A percentile compares a stretch with the other conserved stretches of the same genome.
These are phyloP conservation scores for Onthophagus taurus DNA, from an alignment of 1,140 invertebrate species.

Conservation along the genomic window DNA sequence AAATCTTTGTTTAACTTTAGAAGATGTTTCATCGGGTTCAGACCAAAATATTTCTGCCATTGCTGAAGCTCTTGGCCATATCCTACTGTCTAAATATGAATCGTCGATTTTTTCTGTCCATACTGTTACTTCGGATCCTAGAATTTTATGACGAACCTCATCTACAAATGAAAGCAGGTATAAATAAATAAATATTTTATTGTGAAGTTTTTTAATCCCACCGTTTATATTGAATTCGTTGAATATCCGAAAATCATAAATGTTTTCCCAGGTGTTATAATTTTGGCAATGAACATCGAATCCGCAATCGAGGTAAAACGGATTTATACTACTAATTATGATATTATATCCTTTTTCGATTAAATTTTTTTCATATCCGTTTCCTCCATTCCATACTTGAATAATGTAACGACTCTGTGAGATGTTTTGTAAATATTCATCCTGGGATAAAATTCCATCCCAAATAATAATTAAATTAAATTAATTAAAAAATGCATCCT, in stretches of 20 bases:
- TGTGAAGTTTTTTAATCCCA: too few species aligned
- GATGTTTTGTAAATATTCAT: constrained; percentile 56
- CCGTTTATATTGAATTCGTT: constrained; percentile 74
- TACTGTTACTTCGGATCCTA: constrained; percentile 67
- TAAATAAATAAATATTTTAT: too few species aligned
- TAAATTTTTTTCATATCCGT: constrained; percentile 51
- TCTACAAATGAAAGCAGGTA: constrained; percentile 48
- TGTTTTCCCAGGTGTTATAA: constrained; percentile 77
- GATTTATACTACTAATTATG: constrained; percentile 78
- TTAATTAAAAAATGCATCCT: too few species aligned
- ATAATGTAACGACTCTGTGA: constrained; percentile 63
- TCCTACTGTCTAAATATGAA: constrained; percentile 50
- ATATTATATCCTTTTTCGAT: constrained; percentile 59
- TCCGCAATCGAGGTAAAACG: constrained; percentile 75
- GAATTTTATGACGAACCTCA: constrained; percentile 23
- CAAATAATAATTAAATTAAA: constrained; percentile 66
- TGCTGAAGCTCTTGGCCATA: constrained; percentile 73
- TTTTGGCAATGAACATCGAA: constrained; percentile 52
- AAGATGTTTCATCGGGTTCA: constrained; percentile 51
- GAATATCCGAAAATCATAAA: constrained; percentile 84
- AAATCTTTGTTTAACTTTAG: constrained; percentile 56
- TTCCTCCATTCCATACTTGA: constrained; percentile 66
- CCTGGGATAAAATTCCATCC: constrained; percentile 69
- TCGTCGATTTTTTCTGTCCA: constrained; percentile 74
- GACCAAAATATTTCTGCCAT: constrained; percentile 73